Evolutionary conservation across 2,113 vertebrate genomes (phyloP).

Genomic region (Rhinolophus ferrumequinum): DNA sequence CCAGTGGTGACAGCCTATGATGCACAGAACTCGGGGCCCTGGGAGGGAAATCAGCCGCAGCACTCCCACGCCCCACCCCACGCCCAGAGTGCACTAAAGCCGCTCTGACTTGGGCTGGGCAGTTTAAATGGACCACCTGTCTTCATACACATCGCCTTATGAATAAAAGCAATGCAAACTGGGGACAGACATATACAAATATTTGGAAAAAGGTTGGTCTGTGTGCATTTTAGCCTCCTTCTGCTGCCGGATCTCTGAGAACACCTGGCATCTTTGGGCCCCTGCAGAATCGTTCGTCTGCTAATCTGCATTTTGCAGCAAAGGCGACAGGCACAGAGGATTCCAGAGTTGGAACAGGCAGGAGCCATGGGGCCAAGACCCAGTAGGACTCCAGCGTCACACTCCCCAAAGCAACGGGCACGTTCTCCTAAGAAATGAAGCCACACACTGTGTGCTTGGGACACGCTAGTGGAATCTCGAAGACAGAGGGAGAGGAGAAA

Average conservation of each 20-base stretch:
- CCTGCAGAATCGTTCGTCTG: fast-evolving
- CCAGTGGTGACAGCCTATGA: fast-evolving
- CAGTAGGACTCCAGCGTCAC: no score
- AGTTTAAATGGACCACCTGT: fast-evolving
- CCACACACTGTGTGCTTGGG: fast-evolving
- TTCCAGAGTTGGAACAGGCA: not conserved
- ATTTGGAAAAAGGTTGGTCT: fast-evolving
- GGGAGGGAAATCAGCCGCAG: no score
- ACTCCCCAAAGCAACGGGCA: no score
- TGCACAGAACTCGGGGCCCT: not conserved
- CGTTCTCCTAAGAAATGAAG: fast-evolving
- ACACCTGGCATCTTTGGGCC: not conserved
- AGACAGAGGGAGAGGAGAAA: not conserved
- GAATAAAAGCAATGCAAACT: not conserved
- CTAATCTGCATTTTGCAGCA: not conserved
- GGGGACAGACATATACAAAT: fast-evolving
- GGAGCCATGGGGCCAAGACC: fast-evolving
- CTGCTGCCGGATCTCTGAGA: not conserved
- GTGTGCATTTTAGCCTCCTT: fast-evolving
- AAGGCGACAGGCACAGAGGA: not conserved
- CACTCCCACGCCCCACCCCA: not conserved
- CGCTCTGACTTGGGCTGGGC: not conserved
- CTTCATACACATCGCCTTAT: not conserved
- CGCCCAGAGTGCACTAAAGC: not conserved
- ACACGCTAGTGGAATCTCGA: fast-evolving